phyloP scores from a whole-genome alignment of 2,797 vertebrate genomes.

The Poecile montanus region DNA sequence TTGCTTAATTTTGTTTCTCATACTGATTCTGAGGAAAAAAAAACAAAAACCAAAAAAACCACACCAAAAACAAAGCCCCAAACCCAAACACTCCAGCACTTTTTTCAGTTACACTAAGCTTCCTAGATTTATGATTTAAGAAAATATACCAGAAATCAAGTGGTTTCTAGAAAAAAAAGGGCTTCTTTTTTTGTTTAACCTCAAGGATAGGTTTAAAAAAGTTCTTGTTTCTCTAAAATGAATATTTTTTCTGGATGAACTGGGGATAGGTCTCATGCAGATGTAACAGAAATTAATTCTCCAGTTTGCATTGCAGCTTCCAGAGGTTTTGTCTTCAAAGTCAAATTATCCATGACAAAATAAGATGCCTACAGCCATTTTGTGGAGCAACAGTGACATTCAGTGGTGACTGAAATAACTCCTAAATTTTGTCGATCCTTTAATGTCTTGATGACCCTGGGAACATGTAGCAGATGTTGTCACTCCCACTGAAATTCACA shows the following conservation, averaged over 20 bases:
- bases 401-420: constrained; percentile 30
- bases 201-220: neutral
- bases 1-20: neutral
- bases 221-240: neutral
- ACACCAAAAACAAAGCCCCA: neutral
- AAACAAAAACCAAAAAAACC: no score
- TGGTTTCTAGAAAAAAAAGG: accelerated
- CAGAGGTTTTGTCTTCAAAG: neutral
- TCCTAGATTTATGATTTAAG: neutral
- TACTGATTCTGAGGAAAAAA: neutral
- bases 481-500: neutral
- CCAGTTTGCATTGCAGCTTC: neutral
- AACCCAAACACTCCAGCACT: neutral
- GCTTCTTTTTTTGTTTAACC: neutral
- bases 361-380: neutral
- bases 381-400: constrained; percentile 62
- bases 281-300: neutral
- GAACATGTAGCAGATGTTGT: neutral
- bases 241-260: neutral
- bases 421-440: neutral
- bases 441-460: accelerated
- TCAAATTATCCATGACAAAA: neutral
- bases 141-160: neutral
- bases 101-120: neutral
- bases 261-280: neutral